phyloP scores from a whole-genome alignment of 2,113 vertebrate species.

The Esox niger region DNA sequence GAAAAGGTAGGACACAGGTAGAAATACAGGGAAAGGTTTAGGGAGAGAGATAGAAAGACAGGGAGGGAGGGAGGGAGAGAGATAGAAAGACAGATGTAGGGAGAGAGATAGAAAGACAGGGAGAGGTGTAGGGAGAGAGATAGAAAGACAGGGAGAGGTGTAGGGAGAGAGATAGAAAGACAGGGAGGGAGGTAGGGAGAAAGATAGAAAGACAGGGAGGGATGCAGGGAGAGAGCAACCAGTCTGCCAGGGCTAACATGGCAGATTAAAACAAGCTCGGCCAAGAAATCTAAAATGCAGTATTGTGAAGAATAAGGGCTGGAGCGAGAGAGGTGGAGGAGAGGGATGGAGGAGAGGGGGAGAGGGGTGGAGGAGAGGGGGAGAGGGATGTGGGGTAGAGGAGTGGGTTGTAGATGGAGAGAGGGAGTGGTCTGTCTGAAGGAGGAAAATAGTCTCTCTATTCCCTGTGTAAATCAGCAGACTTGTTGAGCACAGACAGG shows the following conservation, averaged over 20 bases:
- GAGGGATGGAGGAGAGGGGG: slow-evolving; percentile 24
- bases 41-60: neutral
- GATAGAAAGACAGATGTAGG: slow-evolving; percentile 31
- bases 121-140: neutral
- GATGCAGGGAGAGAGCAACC: slow-evolving; percentile 37
- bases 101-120: slow-evolving; percentile 5
- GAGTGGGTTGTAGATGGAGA: neutral
- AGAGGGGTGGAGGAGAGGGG: no score
- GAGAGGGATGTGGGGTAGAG: no score
- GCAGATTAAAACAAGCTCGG: slow-evolving; percentile 39
- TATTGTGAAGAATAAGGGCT: slow-evolving; percentile 17
- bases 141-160: no score
- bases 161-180: neutral
- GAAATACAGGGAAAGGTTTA: no score
- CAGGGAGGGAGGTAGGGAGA: slow-evolving; percentile 2
- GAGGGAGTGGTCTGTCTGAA: slow-evolving; percentile 8
- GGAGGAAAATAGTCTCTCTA: slow-evolving; percentile 39
- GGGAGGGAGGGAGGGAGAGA: slow-evolving; percentile 6
- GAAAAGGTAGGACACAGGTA: neutral
- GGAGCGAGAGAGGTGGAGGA: slow-evolving; percentile 23
- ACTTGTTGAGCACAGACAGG: slow-evolving; percentile 44
- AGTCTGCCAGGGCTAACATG: slow-evolving; percentile 44
- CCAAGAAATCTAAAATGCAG: slow-evolving; percentile 39
- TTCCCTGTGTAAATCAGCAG: slow-evolving; percentile 49
- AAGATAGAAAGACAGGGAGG: slow-evolving; percentile 29